phyloP scores from a whole-genome alignment of 2,888 invertebrate genomes.

The Calameuta idolon region DNA sequence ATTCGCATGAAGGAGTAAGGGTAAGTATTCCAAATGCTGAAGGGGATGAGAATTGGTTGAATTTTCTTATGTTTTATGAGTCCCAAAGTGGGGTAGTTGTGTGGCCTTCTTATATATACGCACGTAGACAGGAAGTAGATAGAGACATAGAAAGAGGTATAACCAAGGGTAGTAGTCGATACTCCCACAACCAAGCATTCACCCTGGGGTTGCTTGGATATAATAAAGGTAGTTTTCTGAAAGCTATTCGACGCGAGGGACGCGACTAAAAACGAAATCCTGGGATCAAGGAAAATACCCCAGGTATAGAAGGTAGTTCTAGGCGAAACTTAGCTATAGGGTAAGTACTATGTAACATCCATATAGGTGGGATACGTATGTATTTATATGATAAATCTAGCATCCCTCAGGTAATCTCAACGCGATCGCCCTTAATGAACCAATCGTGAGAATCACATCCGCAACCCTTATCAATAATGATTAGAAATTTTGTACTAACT shows the following conservation, averaged over 20 bases:
- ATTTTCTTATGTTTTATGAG: neutral
- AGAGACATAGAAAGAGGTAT: neutral
- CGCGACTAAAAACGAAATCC: neutral
- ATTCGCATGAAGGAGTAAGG: neutral
- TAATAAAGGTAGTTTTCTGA: neutral
- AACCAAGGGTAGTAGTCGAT: neutral
- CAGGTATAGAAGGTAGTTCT: neutral
- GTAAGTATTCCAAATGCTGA: neutral
- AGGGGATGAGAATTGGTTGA: neutral
- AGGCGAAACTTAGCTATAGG: neutral
- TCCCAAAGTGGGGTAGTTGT: neutral
- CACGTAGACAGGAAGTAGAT: neutral
- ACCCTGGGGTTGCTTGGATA: neutral
- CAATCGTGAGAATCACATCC: neutral
- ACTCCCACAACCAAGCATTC: neutral
- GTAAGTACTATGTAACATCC: neutral
- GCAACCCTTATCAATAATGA: neutral
- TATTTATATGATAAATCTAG: neutral
- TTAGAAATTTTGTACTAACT: neutral
- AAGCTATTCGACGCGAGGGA: neutral
- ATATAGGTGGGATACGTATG: neutral
- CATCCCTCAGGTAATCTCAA: neutral
- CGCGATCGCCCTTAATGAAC: neutral
- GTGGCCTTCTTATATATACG: neutral
- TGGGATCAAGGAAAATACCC: neutral